Evolutionary conservation across 2,797 vertebrate genomes (phyloP), one percentile per base, ranked within the genome.

Genomic region (Manis crassicaudata): DNA sequence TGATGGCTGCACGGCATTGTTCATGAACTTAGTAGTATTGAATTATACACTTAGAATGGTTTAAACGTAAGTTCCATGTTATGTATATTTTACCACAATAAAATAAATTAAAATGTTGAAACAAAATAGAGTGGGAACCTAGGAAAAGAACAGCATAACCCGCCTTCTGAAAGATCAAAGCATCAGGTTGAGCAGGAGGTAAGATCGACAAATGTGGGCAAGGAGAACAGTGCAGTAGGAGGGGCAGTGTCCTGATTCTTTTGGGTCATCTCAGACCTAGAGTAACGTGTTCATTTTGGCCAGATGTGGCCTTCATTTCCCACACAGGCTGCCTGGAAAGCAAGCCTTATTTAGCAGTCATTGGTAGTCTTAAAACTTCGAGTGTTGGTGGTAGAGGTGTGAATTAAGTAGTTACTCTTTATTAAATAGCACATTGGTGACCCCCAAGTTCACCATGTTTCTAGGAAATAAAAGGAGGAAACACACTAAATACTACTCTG

Each of bases 391-490:
- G 88, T 20, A 82, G 67, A 92, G 27, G 72, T 95, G 67, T 92
- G 58, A 95, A 50, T 56, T 43, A 73, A 83, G 37, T 60, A 73
- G 67, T 25, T 93, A 70, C 67, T 81, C 1, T 86, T 90, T 80
- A 32, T 82, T 85, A 90, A 67, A 62, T 67, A 85, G 56, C 85
- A 50, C 12, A 3, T 4, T 35, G 40, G 54, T 90, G 52, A 92
- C 88, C 54, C 54, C 37, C 67, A 76, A 68, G 35, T 60, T 94
- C 72, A 94, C 43, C 43, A 46, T 32, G 40, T 67, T 76, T 92
- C 80, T 93, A 76, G 72, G 96, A 96, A 96, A 95, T 52, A 75
- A 88, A 72, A 75, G 27, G 80, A 63, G 25, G 54, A 83, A 70
- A 43, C 32, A 62, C 7, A 40, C 25, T 27, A 52, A 73, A 27